Percentiles rank a stretch among this genome's conserved stretches.
Evolutionary conservation across 2,888 invertebrate genomes (phyloP).

Genomic region (Hartigia nigra): DNA sequence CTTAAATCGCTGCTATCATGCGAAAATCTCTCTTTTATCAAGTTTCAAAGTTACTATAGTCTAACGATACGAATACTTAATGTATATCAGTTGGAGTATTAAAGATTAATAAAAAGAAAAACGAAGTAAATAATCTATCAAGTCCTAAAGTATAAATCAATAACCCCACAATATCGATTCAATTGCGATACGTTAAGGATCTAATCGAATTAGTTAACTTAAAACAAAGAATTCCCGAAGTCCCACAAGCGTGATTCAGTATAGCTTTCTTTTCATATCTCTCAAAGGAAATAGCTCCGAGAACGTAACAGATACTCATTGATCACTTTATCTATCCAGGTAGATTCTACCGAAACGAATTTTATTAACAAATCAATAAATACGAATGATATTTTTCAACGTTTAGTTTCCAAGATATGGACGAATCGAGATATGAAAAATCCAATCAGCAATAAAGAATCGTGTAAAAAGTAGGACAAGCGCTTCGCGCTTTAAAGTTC

Average conservation of each 20-base stretch:
- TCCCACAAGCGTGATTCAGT: neutral
- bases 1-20: neutral
- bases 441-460: neutral
- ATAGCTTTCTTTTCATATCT: neutral
- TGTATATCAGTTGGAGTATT: neutral
- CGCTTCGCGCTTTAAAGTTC: neutral
- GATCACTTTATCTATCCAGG: neutral
- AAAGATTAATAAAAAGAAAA: neutral
- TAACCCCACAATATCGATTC: too few species aligned
- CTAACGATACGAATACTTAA: neutral
- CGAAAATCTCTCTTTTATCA: neutral
- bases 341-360: neutral
- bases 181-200: neutral
- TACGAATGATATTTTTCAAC: neutral
- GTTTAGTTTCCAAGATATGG: neutral
- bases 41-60: neutral
- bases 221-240: neutral
- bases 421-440: neutral
- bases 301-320: neutral
- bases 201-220: neutral
- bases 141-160: too few species aligned
- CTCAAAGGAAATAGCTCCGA: neutral
- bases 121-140: neutral
- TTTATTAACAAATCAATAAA: neutral
- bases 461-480: neutral